These are phyloP conservation scores for Melanaphis sacchari DNA, from an alignment of 1,140 invertebrate species.

Conservation along the genomic window DNA sequence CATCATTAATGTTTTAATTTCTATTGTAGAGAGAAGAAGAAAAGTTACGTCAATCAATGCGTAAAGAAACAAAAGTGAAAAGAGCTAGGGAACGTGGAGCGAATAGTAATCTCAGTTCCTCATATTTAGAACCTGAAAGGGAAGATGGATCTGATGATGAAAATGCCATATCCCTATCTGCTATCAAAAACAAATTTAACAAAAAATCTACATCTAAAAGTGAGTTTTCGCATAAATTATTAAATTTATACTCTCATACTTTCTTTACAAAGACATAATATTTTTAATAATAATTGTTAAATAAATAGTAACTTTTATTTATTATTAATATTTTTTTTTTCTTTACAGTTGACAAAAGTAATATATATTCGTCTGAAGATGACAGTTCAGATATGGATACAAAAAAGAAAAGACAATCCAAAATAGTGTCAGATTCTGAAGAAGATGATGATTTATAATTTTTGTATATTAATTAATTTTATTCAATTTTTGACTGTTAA, in stretches of 20 bases:
- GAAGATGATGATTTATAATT: slow-evolving; percentile 64
- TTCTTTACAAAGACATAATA: background rate
- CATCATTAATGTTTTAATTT: background rate
- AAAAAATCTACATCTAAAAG: slow-evolving; percentile 51
- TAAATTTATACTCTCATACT: no score
- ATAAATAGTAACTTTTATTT: background rate
- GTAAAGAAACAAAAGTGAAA: slow-evolving; percentile 75
- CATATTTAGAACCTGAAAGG: slow-evolving; percentile 71
- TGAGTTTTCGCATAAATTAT: slow-evolving; percentile 36
- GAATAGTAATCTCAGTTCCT: slow-evolving; percentile 68
- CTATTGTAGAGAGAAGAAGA: slow-evolving; percentile 88
- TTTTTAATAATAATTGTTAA: background rate
- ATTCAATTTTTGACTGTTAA: background rate
- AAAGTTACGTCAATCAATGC: slow-evolving; percentile 83
- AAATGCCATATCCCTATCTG: slow-evolving; percentile 87
- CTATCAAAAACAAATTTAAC: slow-evolving; percentile 96
- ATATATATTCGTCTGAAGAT: slow-evolving; percentile 92
- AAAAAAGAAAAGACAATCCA: slow-evolving; percentile 77
- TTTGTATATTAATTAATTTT: background rate
- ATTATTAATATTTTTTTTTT: background rate
- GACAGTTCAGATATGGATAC: slow-evolving; percentile 87
- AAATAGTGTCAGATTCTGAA: slow-evolving; percentile 85
- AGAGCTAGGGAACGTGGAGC: slow-evolving; percentile 70
- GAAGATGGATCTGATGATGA: slow-evolving; percentile 91
- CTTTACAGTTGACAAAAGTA: slow-evolving; percentile 67